phyloP scores from a whole-genome alignment of 2,888 invertebrate species.

The Zhuqinia jingwanae region DNA sequence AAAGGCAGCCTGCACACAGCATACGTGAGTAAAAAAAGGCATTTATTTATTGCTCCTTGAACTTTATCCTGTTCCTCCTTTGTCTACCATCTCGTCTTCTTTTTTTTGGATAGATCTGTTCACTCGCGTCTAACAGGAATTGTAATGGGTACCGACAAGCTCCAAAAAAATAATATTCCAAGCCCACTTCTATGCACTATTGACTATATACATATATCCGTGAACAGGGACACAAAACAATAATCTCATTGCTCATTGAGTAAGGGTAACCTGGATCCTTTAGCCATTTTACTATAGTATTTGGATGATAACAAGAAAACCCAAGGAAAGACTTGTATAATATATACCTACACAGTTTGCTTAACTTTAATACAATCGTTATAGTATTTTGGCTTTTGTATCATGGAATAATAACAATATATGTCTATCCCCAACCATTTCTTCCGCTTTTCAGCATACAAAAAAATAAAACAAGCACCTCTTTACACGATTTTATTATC shows the following conservation, averaged over 20 bases:
- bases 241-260: too few relatives aligned
- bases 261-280: not conserved
- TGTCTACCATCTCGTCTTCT: too few relatives aligned
- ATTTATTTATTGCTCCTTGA: conserved; percentile 28
- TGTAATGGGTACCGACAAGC: too few relatives aligned
- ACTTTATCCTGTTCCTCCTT: conserved; percentile 27
- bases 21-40: not conserved
- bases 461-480: conserved; percentile 38
- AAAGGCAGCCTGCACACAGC: not conserved
- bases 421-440: not conserved
- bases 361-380: conserved; percentile 30
- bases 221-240: too few relatives aligned
- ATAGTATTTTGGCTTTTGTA: conserved; percentile 28
- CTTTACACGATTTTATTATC: conserved; percentile 54
- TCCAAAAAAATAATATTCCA: too few relatives aligned
- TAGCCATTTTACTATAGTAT: too few relatives aligned
- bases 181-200: too few relatives aligned
- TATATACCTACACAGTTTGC: too few relatives aligned
- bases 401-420: conserved; percentile 13
- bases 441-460: not conserved
- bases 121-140: not conserved
- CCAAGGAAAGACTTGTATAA: conserved; percentile 21
- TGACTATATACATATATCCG: too few relatives aligned
- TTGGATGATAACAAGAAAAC: conserved; percentile 1
- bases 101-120: not conserved